Evolutionary conservation across 2,113 vertebrate genomes (phyloP).

Genomic region (Columba janthina): DNA sequence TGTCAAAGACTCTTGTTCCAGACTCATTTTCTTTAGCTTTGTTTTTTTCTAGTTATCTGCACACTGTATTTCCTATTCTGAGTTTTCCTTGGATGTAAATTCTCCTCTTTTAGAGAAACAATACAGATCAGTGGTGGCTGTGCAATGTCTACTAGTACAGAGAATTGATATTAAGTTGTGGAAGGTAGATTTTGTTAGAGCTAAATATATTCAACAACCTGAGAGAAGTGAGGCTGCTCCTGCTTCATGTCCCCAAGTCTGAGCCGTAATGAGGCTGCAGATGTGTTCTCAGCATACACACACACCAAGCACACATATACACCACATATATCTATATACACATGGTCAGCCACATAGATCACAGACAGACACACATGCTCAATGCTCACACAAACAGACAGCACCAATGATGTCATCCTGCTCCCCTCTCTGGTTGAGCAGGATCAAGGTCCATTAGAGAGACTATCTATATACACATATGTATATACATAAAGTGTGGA

Average conservation of each 20-base stretch:
- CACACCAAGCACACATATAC: not conserved
- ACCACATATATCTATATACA: not conserved
- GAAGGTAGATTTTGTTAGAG: not conserved
- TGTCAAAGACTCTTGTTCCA: not conserved
- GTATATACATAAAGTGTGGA: fast-evolving
- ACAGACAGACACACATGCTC: not conserved
- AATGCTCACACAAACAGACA: not conserved
- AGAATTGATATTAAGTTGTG: not conserved
- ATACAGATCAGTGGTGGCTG: not conserved
- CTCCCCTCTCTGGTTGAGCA: not conserved
- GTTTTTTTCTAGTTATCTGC: not conserved
- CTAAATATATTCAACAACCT: not conserved
- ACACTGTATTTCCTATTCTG: not conserved
- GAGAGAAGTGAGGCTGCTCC: not conserved
- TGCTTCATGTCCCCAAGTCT: not conserved
- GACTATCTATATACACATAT: not conserved
- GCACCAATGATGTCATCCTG: not conserved
- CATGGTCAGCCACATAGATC: not conserved
- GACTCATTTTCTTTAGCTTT: not conserved
- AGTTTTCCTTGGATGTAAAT: not conserved
- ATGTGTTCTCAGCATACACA: not conserved
- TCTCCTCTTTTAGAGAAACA: not conserved
- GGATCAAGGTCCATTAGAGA: not conserved
- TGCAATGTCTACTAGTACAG: not conserved
- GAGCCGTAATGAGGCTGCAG: not conserved